Base-by-base conservation (phyloP, 2,113 vertebrate species). In the Willisornis vidua region DNA sequence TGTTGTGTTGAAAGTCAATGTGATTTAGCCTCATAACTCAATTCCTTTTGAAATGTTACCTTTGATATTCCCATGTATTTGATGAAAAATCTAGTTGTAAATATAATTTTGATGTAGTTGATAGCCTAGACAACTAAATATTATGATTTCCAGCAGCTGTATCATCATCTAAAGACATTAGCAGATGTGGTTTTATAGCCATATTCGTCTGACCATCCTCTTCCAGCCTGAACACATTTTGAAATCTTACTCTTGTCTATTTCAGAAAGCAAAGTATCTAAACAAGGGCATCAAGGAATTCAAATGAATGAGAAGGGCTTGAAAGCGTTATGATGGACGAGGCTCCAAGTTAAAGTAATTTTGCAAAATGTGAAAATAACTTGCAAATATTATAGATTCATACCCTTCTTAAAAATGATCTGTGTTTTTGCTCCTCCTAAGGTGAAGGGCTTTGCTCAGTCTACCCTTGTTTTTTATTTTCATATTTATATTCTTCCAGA, bases 31-130 rank as follows among this genome's bases (percentile, higher is more conserved):
- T 81, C 24, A 63, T 94, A 97, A 97, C 76, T 94, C 75, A 92
- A 94, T 96, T 93, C 65, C 61, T 90, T 93, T 75, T 95, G 88
- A 95, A 96, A 97, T 96, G 96, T 84, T 95, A 93, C 86, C 79
- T 84, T 90, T 90, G 72, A 58, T 95, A 83, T 93, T 96, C 35
- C 39, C 41, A 33, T 65, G 52, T 78, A 92, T 94, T 94, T 89
- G 79, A 95, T 94, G 79, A 93, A 88, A 95, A 97, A 71, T 96
- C 79, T 67, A 61, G 48, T 87, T 88, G 65, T 84, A 96, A 96
- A 92, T 90, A 93, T 35, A 90, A 97, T 96, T 95, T 93, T 85
- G 90, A 89, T 74, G 72, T 88, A 72, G 83, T 61, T 96, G 88
- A 94, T 94, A 95, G 93, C 83, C 54, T 48, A 94, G 92, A 80